These are phyloP conservation scores for Colaptes auratus DNA, from an alignment of 2,113 vertebrate genomes.

Conservation along the genomic window DNA sequence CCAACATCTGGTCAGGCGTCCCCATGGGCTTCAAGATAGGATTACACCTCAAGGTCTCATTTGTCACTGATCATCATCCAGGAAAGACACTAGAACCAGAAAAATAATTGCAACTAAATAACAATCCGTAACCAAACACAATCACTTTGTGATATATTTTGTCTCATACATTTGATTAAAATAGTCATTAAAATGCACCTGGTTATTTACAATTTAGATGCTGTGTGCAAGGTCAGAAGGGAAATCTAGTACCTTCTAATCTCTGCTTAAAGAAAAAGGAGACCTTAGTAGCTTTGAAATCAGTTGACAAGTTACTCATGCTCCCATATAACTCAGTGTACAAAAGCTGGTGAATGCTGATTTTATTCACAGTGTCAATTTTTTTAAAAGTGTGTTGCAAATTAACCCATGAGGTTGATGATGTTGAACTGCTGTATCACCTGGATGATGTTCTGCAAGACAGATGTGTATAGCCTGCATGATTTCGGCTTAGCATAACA, in stretches of 20 bases:
- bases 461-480: background rate
- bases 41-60: background rate
- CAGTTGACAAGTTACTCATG: background rate
- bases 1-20: background rate
- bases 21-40: background rate
- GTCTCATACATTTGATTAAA: background rate
- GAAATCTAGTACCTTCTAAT: background rate
- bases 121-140: background rate
- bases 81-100: background rate
- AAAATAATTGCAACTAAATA: background rate
- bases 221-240: background rate
- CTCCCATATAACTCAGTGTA: background rate
- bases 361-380: background rate
- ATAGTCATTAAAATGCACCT: background rate
- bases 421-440: background rate
- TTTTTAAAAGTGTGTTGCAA: background rate
- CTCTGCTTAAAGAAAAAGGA: background rate
- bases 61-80: background rate
- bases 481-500: background rate
- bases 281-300: background rate
- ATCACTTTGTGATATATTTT: background rate
- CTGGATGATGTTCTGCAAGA: background rate
- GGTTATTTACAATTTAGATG: background rate
- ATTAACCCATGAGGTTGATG: background rate
- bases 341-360: background rate